Evolutionary conservation across 2,113 vertebrate species (phyloP), one percentile per base, ranked within the genome.

Genomic region (Eulemur rufifrons): DNA sequence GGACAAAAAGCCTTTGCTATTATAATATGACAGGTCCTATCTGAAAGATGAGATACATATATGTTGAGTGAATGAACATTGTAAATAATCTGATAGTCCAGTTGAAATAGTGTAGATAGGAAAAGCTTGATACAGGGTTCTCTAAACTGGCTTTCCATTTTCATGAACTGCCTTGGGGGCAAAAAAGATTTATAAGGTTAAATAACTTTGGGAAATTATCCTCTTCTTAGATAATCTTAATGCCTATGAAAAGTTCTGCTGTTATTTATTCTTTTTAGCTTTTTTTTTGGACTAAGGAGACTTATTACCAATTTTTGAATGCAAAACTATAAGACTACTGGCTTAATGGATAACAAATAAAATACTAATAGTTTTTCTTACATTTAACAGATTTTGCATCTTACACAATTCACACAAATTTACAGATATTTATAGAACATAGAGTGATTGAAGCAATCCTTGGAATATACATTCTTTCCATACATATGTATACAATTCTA

Each of bases 221-320:
- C 6, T 32, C 27, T 86, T 86, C 17, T 66, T 84, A 91, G 39
- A n/a, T 84, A 63, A 80, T 37, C 42, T 74, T 50, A 68, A 88
- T 82, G 34, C 15, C 23, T 86, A 12, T 82, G 68, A 86, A 11
- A 91, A 64, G 12, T 52, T 88, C 37, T 76, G 14, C 5, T 81
- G 15, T 52, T 90, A 84, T 50, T 92, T 39, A 85, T 32, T 92
- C 39, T 92, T 29, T 64, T 63, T 54, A 74, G n/a, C 0, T n/a
- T 73, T 89, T 89, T n/a, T 56, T 64, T 73, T 56, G 59, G 34
- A 52, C 23, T 96, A 91, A 93, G 47, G 61, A 86, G 86, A 63
- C 21, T 52, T 68, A 74, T 25, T 69, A 52, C 12, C 12, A 82
- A 52, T 73, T 61, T 89, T 92, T 96, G 34, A 34, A 50, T 73